Base-by-base conservation (phyloP, 2,113 vertebrate species). In the Elachura formosa region DNA sequence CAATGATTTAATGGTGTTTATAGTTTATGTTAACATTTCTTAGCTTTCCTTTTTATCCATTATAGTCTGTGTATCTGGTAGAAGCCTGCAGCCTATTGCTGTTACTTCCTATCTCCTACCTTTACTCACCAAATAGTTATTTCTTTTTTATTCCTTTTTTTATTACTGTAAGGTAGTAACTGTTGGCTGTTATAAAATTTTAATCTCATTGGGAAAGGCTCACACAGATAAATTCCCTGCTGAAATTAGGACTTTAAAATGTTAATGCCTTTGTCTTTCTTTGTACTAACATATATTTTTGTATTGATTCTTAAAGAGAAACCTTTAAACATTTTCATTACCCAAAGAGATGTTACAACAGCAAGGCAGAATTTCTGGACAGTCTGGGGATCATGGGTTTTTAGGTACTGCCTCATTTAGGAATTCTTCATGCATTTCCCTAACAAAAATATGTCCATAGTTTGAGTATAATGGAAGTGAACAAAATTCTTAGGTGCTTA, bases 1-100 rank as follows among this genome's bases (percentile, higher is more conserved):
- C 87, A 91, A 19, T 84, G 64, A 87, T 94, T 96, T 94, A 96
- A 92, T 87, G 82, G 76, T 83, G 71, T 88, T 96, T 92, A 78
- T 91, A 80, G 69, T 93, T 94, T 80, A 94, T 94, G 80, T 74
- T 83, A 96, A 90, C 64, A 63, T 94, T 92, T 87, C 79, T 76
- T 87, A 85, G 77, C 71, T 78, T 93, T 89, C 56, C 56, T 89
- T 94, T 95, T 87, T 45, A 91, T 76, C 45, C 82, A 19, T 92
- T 83, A 29, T 33, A 49, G 31, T 84, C 61, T 93, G 54, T 66
- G n/a, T 87, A 85, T 46, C 56, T 75, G 56, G 55, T 69, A 77
- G 84, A 92, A 95, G 89, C 89, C 91, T 40, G 77, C 59, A 87
- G 95, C 59, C 69, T 85, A 26, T 49, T 90, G 58, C 48, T 17